These are phyloP conservation scores for Phalanger gymnotis DNA, from an alignment of 2,797 vertebrate species.

Conservation along the genomic window DNA sequence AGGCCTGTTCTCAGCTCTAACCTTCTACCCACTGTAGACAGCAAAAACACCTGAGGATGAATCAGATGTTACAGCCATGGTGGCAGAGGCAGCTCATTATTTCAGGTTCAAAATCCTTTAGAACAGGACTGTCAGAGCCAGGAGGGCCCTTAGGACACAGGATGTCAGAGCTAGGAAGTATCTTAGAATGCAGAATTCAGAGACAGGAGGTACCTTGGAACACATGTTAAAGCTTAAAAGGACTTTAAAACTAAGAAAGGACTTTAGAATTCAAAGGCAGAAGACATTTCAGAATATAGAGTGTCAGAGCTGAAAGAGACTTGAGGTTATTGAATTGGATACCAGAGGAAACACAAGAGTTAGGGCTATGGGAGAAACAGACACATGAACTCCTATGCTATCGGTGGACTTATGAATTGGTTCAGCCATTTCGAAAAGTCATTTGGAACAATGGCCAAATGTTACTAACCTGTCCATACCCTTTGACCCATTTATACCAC, in stretches of 20 bases:
- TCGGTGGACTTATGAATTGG: background rate
- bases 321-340: background rate
- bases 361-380: background rate
- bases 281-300: background rate
- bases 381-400: background rate
- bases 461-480: background rate
- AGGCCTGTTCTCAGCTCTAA: background rate
- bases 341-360: background rate
- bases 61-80: background rate
- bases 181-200: background rate
- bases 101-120: background rate
- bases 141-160: background rate
- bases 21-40: background rate
- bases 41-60: background rate
- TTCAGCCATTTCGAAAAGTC: background rate
- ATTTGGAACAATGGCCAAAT: background rate
- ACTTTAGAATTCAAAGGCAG: background rate
- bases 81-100: background rate
- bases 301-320: background rate
- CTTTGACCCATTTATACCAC: background rate
- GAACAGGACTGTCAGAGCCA: background rate
- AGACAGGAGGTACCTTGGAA: background rate
- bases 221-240: no score
- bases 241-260: background rate
- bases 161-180: background rate